A percentile compares a stretch with the other conserved stretches of the same genome.
These are phyloP conservation scores for Uria lomvia DNA, from an alignment of 2,113 vertebrate genomes.

Conservation along the genomic window DNA sequence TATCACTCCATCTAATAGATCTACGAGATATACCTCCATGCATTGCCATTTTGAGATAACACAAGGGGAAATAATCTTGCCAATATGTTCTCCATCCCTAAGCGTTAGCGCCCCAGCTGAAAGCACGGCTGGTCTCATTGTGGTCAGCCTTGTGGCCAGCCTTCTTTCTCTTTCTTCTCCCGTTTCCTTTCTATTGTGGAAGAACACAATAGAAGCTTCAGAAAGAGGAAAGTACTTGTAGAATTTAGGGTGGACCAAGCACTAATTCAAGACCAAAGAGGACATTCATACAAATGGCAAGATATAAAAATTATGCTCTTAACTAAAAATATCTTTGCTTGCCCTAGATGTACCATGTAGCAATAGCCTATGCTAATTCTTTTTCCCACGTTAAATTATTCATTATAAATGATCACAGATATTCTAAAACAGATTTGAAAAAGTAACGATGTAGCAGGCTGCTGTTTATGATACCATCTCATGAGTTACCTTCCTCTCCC, in stretches of 20 bases:
- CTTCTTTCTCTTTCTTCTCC: constrained; percentile 16
- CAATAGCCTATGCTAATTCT: not conserved
- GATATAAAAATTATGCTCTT: not conserved
- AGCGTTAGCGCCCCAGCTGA: not conserved
- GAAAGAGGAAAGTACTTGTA: constrained; percentile 25
- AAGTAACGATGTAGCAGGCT: not conserved
- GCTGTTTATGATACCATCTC: not conserved
- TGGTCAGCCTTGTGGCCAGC: not conserved
- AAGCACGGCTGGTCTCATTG: not conserved
- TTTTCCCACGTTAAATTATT: not conserved
- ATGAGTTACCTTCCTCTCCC: not conserved
- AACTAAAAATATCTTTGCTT: not conserved
- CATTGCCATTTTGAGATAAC: not conserved
- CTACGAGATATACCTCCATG: not conserved
- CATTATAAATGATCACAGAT: not conserved
- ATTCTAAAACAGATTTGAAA: not conserved
- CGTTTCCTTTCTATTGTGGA: constrained; percentile 52
- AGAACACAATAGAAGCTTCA: constrained; percentile 34
- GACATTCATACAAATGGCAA: not conserved
- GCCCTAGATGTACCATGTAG: not conserved
- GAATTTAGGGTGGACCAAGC: constrained; percentile 31
- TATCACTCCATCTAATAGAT: not conserved
- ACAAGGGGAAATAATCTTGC: not conserved
- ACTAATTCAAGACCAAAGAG: not conserved
- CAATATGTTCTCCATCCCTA: not conserved